Evolutionary conservation across 2,888 invertebrate species (phyloP), one percentile per base, ranked within the genome.

Genomic region (Synanthedon formicaeformis): DNA sequence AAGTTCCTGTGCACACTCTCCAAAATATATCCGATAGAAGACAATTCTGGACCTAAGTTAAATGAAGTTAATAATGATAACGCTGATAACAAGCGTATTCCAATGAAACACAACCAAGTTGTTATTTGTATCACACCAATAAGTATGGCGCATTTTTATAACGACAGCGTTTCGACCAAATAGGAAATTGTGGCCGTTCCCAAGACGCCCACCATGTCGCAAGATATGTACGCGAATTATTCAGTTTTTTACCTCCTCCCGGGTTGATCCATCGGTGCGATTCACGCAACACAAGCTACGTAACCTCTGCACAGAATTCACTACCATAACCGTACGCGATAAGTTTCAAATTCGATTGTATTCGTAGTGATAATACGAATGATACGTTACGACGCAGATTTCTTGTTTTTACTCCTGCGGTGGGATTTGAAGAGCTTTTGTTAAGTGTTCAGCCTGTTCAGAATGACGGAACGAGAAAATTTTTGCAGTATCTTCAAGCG

Each of bases 201-300:
- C 78, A 62, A 73, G 75, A 70, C 74, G 74, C 73, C 73, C 69
- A 66, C 75, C 70, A 71, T 73, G 74, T 75, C 74, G 66, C 69
- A 67, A 75, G 74, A 80, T 75, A 72, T 77, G 72, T 74, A 71
- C 67, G 71, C 67, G 77, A 82, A 81, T 81, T 78, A 81, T 81
- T 78, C 78, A 73, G 75, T 78, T 83, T 79, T 81, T 80, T 76
- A 74, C 75, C 72, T 74, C 73, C 74, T 69, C 69, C 64, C 65
- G 66, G 73, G 71, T 73, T 72, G 67, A 76, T 71, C 66, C 58
- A 60, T 60, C 45, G 45, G 8, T 8, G 13, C 58, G 58, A 62
- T 61, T 63, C 59, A 58, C 59, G 58, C 58, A 65, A 62, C 69
- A 62, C 64, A 76, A 69, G 65, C 54, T 61, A 65, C 65, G 12